Conservation (phyloP, 2,888 invertebrate genomes). For the Sarcophaga subvicina region DNA sequence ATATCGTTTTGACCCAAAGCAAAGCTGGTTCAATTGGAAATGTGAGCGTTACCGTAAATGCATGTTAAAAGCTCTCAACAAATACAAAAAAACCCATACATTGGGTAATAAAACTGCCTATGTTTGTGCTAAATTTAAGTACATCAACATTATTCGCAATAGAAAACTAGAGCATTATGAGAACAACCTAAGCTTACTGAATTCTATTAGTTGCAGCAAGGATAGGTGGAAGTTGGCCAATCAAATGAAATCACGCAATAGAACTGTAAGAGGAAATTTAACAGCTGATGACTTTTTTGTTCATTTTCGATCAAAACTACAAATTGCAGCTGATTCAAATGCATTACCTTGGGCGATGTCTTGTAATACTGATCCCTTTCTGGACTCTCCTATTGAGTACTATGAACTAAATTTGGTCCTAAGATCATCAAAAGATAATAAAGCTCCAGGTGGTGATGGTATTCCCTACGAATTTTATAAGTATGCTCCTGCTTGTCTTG, state of each 20-base stretch:
- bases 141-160: not conserved
- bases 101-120: not conserved
- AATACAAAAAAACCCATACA: not conserved
- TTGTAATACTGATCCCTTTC: not conserved
- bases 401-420: no score
- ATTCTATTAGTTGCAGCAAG: not conserved
- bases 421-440: no score
- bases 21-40: no score
- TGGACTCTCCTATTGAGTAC: no score
- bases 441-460: no score
- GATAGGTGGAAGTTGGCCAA: conserved; percentile 1
- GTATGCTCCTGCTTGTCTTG: no score
- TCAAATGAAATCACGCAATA: not conserved
- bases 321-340: not conserved
- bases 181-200: not conserved
- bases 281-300: not conserved
- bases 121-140: not conserved
- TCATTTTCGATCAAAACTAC: not conserved
- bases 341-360: not conserved
- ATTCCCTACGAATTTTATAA: no score
- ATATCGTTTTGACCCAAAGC: no score
- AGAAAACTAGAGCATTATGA: not conserved
- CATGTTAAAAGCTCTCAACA: not conserved
- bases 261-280: not conserved
- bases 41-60: not conserved